A percentile compares a stretch with the other conserved stretches of the same genome.
These are phyloP conservation scores for Xanthorhoe spadicearia DNA, from an alignment of 2,888 invertebrate genomes.

Conservation along the genomic window DNA sequence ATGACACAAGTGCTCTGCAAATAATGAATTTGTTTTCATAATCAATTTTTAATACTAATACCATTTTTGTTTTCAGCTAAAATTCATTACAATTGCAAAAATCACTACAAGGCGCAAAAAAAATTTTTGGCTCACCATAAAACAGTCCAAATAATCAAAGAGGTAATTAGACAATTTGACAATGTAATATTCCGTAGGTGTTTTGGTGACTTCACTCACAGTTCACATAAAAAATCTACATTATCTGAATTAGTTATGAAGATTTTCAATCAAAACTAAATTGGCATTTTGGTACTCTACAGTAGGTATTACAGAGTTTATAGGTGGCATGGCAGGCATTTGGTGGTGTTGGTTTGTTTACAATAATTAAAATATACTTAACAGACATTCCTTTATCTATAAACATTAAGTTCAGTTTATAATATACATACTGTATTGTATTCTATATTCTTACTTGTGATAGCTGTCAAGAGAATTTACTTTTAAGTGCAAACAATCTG, in stretches of 20 bases:
- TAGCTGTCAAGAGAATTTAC: constrained; percentile 44
- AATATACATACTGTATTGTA: not conserved
- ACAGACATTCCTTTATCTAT: too few relatives aligned
- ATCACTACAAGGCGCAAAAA: constrained; percentile 69
- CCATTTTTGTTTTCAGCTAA: constrained; percentile 64
- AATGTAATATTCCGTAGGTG: constrained; percentile 68
- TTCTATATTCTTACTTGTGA: not conserved
- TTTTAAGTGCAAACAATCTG: constrained; percentile 23
- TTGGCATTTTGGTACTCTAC: too few relatives aligned
- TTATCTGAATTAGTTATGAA: too few relatives aligned
- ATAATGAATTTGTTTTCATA: not conserved
- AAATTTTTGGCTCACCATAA: constrained; percentile 60
- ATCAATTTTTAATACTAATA: constrained; percentile 4
- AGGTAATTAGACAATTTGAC: constrained; percentile 74
- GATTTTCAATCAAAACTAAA: too few relatives aligned
- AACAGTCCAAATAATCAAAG: constrained; percentile 40
- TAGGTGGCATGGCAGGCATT: too few relatives aligned
- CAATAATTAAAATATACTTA: too few relatives aligned
- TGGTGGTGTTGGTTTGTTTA: too few relatives aligned
- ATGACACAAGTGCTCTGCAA: not conserved
- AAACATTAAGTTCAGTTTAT: too few relatives aligned
- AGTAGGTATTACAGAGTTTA: too few relatives aligned
- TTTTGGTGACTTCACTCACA: constrained; percentile 55
- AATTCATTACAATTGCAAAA: constrained; percentile 72
- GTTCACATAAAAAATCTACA: constrained; percentile 61